These are phyloP conservation scores for Trichoplusia ni DNA, from an alignment of 1,140 invertebrate genomes.

Conservation along the genomic window DNA sequence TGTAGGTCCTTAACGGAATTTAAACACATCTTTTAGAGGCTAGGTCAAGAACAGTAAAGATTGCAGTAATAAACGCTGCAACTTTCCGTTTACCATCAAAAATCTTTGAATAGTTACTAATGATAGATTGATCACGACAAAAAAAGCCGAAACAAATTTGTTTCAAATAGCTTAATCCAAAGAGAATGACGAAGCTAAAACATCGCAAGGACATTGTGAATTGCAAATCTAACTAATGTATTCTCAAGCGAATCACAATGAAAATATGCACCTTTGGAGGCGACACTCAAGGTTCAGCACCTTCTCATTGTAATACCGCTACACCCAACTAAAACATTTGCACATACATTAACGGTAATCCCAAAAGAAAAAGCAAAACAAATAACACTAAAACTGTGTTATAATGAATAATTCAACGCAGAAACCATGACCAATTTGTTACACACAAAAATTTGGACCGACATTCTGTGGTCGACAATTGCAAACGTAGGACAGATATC, in stretches of 20 bases:
- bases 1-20: too few species aligned
- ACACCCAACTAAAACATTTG: slow-evolving; percentile 32
- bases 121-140: neutral
- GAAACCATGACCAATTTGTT: slow-evolving; percentile 1
- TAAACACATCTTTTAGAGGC: too few species aligned
- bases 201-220: slow-evolving; percentile 6
- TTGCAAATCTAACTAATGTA: too few species aligned
- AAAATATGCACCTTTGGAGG: slow-evolving; percentile 11
- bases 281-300: slow-evolving; percentile 10
- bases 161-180: slow-evolving; percentile 1
- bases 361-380: slow-evolving; percentile 32
- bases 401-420: slow-evolving; percentile 50
- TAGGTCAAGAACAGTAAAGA: too few species aligned
- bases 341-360: slow-evolving; percentile 41
- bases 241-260: slow-evolving; percentile 8
- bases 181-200: slow-evolving; percentile 10
- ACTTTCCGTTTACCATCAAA: too few species aligned
- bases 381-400: slow-evolving; percentile 13
- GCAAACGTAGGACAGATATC: slow-evolving; percentile 8
- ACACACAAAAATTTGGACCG: slow-evolving; percentile 13
- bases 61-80: too few species aligned
- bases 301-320: slow-evolving; percentile 17
- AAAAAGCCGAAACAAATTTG: slow-evolving; percentile 1
- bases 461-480: slow-evolving; percentile 32
- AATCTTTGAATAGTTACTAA: too few species aligned